Evolutionary conservation across 2,888 invertebrate genomes (phyloP).

Genomic region (Volucella zonaria): DNA sequence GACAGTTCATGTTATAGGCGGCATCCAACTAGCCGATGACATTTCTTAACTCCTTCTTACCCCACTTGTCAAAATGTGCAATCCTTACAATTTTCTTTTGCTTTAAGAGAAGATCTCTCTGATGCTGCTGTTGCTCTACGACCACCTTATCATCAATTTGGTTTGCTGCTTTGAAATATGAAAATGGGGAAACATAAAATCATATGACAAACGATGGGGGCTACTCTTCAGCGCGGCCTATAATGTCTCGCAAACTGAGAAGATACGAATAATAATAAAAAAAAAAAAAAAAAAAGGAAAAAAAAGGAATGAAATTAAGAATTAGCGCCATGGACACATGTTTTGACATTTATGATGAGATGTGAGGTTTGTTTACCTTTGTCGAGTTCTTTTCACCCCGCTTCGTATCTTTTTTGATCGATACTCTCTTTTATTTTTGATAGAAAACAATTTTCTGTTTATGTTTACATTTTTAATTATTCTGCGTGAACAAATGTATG

Average conservation of each 20-base stretch:
- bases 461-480: slow-evolving; percentile 53
- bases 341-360: slow-evolving; percentile 70
- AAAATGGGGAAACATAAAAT: slow-evolving; percentile 47
- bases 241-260: slow-evolving; percentile 19
- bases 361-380: slow-evolving; percentile 67
- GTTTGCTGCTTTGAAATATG: neutral
- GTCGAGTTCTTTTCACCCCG: slow-evolving; percentile 39
- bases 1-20: slow-evolving; percentile 30
- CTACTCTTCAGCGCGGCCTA: slow-evolving; percentile 47
- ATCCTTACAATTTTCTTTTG: neutral
- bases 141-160: slow-evolving; percentile 55
- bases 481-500: slow-evolving; percentile 33
- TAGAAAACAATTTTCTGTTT: slow-evolving; percentile 44
- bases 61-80: slow-evolving; percentile 18
- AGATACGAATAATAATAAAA: no score
- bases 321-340: slow-evolving; percentile 66
- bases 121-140: slow-evolving; percentile 1
- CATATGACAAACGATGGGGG: slow-evolving; percentile 61
- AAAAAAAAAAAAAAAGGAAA: no score
- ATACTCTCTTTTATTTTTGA: slow-evolving; percentile 36
- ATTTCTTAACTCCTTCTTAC: slow-evolving; percentile 21
- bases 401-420: slow-evolving; percentile 29
- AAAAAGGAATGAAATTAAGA: slow-evolving; percentile 29
- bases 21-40: slow-evolving; percentile 20
- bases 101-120: slow-evolving; percentile 64